A percentile compares a stretch with the other conserved stretches of the same genome.
Conservation (phyloP, 2,888 invertebrate species). For the Mesopsocus fuscifrons region DNA sequence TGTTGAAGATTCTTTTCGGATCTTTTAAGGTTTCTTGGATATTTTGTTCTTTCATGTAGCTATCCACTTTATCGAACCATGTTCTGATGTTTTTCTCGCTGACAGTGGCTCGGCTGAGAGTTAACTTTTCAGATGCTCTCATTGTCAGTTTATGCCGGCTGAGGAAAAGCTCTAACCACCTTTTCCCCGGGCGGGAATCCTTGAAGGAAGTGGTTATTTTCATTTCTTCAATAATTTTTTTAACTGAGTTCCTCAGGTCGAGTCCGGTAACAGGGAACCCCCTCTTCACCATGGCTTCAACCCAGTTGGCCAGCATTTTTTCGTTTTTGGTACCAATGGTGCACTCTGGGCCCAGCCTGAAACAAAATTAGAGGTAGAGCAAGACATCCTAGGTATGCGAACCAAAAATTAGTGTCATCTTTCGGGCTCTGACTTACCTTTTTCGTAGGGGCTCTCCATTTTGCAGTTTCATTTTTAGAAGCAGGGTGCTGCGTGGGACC, state of each 20-base stretch:
- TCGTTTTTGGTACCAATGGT: background rate
- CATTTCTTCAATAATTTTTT: background rate
- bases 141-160: background rate
- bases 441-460: no score
- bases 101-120: conserved; percentile 2
- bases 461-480: no score
- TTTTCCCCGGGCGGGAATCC: background rate
- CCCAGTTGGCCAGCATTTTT: background rate
- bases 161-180: background rate
- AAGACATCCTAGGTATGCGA: no score
- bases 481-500: no score
- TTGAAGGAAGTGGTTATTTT: background rate
- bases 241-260: background rate
- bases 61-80: conserved; percentile 9
- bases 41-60: background rate
- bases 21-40: background rate
- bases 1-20: conserved; percentile 10
- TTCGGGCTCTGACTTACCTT: no score
- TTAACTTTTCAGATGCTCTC: conserved; percentile 5
- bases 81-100: conserved; percentile 11
- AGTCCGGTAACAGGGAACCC: background rate
- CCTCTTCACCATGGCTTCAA: background rate
- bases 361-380: no score
- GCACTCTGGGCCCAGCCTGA: background rate
- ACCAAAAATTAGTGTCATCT: no score